Evolutionary conservation across 2,888 invertebrate genomes (phyloP), one percentile per base, ranked within the genome.

Genomic region (Nebria salina): DNA sequence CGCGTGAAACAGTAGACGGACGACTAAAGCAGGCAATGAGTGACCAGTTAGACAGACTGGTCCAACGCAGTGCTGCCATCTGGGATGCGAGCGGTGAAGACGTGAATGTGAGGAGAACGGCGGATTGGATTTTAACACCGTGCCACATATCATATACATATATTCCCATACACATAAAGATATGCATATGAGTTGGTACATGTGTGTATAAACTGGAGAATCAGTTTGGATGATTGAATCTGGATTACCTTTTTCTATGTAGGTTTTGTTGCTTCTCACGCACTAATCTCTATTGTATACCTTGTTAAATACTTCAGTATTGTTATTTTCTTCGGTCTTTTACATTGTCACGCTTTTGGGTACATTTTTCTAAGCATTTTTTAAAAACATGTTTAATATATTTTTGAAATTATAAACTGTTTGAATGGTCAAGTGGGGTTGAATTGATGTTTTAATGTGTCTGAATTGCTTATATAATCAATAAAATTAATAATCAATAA

Each of bases 1-100:
- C 90, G 90, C 88, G 90, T 90, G 89, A 88, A 87, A 87, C 88
- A 90, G 90, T 90, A 90, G 90, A 90, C 89, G 87, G 87, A 87
- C 88, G 88, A 88, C 89, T 88, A 88, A 88, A 72, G 72, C 75
- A 34, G 34, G 75, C 42, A 78, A 73, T 78, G 75, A 80, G 75
- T 80, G 80, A 75, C 80, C 80, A 80, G 80, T 70, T 34, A 75
- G 78, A 78, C 72, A 72, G 80, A 80, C 25, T 80, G 80, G 80
- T 80, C 80, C 80, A 80, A 74, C 80, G 80, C 25, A 80, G 80
- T 80, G 80, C 80, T 80, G 80, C 80, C 80, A 80, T 80, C 80
- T 80, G 70, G 20, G 79, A 75, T n/a, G 70, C 75, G 43, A 72
- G 77, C 72, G 64, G 64, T 25, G 54, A 34, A 70, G 70, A 70